Evolutionary conservation across 2,888 invertebrate species (phyloP), one percentile per base, ranked within the genome.

Genomic region (Celastrina argiolus): DNA sequence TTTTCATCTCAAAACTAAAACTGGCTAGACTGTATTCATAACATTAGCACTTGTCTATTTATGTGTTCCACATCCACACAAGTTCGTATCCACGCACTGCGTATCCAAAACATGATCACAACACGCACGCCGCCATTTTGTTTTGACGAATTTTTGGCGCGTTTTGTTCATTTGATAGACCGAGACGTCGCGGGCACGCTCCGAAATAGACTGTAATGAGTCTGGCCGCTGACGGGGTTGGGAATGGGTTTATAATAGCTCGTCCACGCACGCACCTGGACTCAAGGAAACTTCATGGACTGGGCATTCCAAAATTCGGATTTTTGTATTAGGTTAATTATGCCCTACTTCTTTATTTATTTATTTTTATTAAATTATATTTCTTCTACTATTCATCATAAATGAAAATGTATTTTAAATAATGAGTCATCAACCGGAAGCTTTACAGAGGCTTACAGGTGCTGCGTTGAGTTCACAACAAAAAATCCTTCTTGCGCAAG

Each of bases 201-300:
- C 42, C 76, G 76, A 88, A 88, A 88, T 88, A 88, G 87, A 84
- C 79, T 77, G 82, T 84, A 83, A 85, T 86, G 75, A 74, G 76
- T 78, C 72, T 77, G 51, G 51, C 51, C 22, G 51, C 22, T 22
- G 51, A 36, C 36, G 36, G 36, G 51, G 51, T 22, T 51, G 26
- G 22, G 51, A 45, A 45, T 45, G 10, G 22, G 51, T 51, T 51
- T 51, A 51, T 51, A 51, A 51, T 51, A 51, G 51, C 51, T 26
- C 51, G 1, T 4, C 2, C 51, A 22, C 51, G 51, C 51, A 51
- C 51, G 51, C 51, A 51, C 22, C 6, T 51, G 51, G 51, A 51
- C 51, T 51, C 18, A 12, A 5, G 51, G 12, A 22, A 18, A 36
- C 36, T 10, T 36, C 10, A 12, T 36, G 12, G 10, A 22, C 12